Evolutionary conservation across 1,140 invertebrate species (phyloP), one percentile per base, ranked within the genome.

Genomic region (Lepidurus packardi): DNA sequence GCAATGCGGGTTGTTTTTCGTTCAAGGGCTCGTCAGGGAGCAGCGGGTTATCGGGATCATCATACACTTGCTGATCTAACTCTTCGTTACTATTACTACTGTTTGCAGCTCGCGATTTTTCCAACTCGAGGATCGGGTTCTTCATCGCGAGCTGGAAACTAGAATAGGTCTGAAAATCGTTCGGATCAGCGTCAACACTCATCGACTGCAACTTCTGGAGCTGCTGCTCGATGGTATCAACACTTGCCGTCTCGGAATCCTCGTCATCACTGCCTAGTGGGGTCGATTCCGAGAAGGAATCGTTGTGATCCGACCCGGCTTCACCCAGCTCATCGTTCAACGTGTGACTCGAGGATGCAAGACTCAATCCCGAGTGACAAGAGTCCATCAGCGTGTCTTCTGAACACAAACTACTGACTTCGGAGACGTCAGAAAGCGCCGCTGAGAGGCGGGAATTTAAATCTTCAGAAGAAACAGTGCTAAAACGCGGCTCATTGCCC

Each of bases 71-170:
- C 34, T 34, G 41, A 45, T 78, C 79, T n/a, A 34, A 16, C 21
- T 77, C 76, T 53, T 77, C 53, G 21, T 16, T 34, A 73, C 73
- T 43, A 10, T 43, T 24, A 34, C 73, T 42, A n/a, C 3, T 24
- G 11, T 24, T 25, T 41, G 73, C 25, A 34, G 73, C 25, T 34
- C 44, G 34, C 73, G 78, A 78, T n/a, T 42, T 41, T 73, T 43
- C 41, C 73, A 74, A 43, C 43, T 77, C 47, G 24, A 78, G 43
- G 24, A 93, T 83, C 0, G 93, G 93, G 85, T 94, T 94, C 85
- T 92, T 93, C 87, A 94, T 94, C 0, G 93, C 93, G 82, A 94
- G 87, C 83, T 94, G 93, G 73, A 94, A 84, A 82, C 92, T 94
- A 0, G 91, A 92, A 80, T 94, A 94, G 0, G 91, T 93, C 76